phyloP scores from a whole-genome alignment of 2,888 invertebrate genomes.

The Chalcosyrphus nemorum region DNA sequence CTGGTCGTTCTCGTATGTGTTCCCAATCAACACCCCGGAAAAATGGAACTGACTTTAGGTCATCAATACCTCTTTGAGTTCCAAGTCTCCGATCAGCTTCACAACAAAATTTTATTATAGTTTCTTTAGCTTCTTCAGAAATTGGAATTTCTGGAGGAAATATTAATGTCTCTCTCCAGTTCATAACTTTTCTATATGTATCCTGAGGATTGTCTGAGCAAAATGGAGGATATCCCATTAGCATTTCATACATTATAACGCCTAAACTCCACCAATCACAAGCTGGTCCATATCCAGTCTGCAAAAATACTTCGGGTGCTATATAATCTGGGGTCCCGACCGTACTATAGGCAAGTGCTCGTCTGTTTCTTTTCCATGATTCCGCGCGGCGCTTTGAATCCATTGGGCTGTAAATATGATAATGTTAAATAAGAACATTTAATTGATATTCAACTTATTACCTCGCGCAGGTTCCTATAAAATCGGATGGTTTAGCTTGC shows the following conservation, averaged over 20 bases:
- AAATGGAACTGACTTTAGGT: slow-evolving; percentile 95
- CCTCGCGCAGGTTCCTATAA: slow-evolving; percentile 84
- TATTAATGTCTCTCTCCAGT: slow-evolving; percentile 98
- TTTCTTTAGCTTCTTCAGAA: slow-evolving; percentile 97
- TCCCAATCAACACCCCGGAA: slow-evolving; percentile 99
- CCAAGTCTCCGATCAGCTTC: slow-evolving; percentile 97
- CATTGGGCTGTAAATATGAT: slow-evolving; percentile 86
- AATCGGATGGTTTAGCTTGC: slow-evolving; percentile 97
- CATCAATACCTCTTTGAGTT: slow-evolving; percentile 94
- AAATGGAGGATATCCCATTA: slow-evolving; percentile 99
- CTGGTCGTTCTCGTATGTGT: slow-evolving; percentile 98
- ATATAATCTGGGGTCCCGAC: slow-evolving; percentile 99
- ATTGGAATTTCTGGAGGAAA: slow-evolving; percentile 99
- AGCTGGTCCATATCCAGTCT: slow-evolving; percentile 98
- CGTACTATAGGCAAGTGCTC: slow-evolving; percentile 96
- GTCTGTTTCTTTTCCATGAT: slow-evolving; percentile 99
- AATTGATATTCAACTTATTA: slow-evolving; percentile 53
- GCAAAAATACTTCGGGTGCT: slow-evolving; percentile 99
- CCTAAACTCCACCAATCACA: slow-evolving; percentile 99
- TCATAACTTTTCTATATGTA: slow-evolving; percentile 94
- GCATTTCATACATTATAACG: slow-evolving; percentile 99
- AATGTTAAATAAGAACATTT: neutral
- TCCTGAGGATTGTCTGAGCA: slow-evolving; percentile 93
- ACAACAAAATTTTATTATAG: slow-evolving; percentile 97
- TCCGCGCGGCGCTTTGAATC: slow-evolving; percentile 99